Evolutionary conservation across 1,140 invertebrate genomes (phyloP).

Genomic region (Hylaeus anthracinus): DNA sequence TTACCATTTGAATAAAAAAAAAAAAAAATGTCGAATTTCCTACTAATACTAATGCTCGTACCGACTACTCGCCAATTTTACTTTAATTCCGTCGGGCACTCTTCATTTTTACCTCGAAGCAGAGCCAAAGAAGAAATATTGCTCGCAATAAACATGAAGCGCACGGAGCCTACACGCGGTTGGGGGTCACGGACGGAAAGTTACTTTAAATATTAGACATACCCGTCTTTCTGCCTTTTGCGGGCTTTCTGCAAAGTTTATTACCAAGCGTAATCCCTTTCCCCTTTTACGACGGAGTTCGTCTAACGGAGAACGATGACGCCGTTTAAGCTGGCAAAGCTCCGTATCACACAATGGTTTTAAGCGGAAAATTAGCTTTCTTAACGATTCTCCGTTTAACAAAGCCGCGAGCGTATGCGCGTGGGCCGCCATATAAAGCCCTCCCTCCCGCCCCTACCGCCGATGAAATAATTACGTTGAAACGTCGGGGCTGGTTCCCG

Average conservation of each 20-base stretch:
- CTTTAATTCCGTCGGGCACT: too few relatives aligned
- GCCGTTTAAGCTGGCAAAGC: conserved; percentile 56
- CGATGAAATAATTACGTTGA: conserved; percentile 30
- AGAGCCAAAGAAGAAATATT: background rate
- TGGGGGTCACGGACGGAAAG: conserved; percentile 1
- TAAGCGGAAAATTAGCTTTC: conserved; percentile 53
- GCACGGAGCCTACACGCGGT: background rate
- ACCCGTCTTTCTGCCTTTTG: conserved; percentile 20
- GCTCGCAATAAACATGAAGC: background rate
- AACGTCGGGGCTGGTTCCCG: background rate
- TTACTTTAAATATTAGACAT: conserved; percentile 42
- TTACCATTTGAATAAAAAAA: too few relatives aligned
- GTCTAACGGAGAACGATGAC: conserved; percentile 51
- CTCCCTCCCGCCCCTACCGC: background rate
- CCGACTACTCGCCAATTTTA: too few relatives aligned
- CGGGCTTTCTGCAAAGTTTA: conserved; percentile 50
- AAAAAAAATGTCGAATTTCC: too few relatives aligned
- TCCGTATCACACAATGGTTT: conserved; percentile 47
- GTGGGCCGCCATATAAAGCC: background rate
- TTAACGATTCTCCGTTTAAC: conserved; percentile 39
- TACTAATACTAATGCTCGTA: too few relatives aligned
- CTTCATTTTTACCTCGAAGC: background rate
- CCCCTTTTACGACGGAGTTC: conserved; percentile 55
- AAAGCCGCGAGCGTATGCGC: background rate
- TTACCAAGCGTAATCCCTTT: conserved; percentile 54